Percentiles rank a stretch among this genome's conserved stretches.
Conservation (phyloP, 2,888 invertebrate genomes). For the Leucoma salicis region DNA sequence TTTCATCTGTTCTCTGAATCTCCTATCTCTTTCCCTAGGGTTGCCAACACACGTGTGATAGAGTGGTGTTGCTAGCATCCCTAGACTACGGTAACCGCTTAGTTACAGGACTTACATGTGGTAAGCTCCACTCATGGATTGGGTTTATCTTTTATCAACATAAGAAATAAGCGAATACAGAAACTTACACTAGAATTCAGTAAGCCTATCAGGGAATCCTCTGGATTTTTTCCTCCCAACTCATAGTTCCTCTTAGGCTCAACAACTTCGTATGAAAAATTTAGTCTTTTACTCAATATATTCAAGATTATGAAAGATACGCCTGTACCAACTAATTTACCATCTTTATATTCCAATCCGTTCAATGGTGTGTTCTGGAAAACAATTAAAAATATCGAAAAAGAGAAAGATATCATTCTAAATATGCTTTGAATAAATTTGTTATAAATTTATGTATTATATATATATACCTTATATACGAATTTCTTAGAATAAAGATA, state of each 20-base stretch:
- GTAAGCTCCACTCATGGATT: too few species aligned
- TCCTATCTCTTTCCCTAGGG: too few species aligned
- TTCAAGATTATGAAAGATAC: slow-evolving; percentile 88
- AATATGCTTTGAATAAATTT: too few species aligned
- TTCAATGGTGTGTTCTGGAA: slow-evolving; percentile 85
- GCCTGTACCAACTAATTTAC: slow-evolving; percentile 83
- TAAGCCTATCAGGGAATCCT: slow-evolving; percentile 85
- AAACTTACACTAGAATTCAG: slow-evolving; percentile 81
- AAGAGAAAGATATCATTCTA: neutral
- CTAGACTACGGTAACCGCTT: too few species aligned
- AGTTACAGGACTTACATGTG: too few species aligned
- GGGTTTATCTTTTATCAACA: too few species aligned
- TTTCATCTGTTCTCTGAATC: too few species aligned
- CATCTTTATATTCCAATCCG: slow-evolving; percentile 77
- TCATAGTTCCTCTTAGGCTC: slow-evolving; percentile 84
- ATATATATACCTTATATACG: too few species aligned
- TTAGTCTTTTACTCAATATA: slow-evolving; percentile 85
- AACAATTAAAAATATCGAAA: slow-evolving; percentile 1
- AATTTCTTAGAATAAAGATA: too few species aligned
- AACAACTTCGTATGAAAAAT: slow-evolving; percentile 88
- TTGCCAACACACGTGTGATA: too few species aligned
- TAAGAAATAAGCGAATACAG: neutral
- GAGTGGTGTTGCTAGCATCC: too few species aligned
- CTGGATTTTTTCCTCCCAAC: slow-evolving; percentile 78
- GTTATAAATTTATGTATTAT: too few species aligned